Percentiles rank a stretch among this genome's conserved stretches.
Evolutionary conservation across 2,113 vertebrate species (phyloP).

Genomic region (Neolamprologus hecqui): DNA sequence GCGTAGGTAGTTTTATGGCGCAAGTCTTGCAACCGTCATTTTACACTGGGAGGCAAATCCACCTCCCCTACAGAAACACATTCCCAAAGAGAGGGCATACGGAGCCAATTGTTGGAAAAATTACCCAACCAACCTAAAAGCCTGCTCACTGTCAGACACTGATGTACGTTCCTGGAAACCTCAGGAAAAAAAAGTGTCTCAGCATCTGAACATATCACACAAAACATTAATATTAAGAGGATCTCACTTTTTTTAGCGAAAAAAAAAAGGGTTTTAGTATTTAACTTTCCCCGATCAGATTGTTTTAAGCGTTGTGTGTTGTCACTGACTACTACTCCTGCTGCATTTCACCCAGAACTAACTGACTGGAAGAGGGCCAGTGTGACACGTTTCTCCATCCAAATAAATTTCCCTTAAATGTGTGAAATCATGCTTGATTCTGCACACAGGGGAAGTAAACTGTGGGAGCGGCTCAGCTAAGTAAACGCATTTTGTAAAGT

Average conservation of each 20-base stretch:
- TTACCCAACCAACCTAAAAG: background rate
- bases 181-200: background rate
- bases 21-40: background rate
- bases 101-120: background rate
- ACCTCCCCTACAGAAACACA: background rate
- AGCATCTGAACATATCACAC: background rate
- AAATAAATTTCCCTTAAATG: conserved; percentile 22
- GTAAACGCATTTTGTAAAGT: conserved; percentile 47
- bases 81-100: background rate
- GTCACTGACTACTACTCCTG: background rate
- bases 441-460: conserved; percentile 16
- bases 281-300: background rate
- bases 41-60: background rate
- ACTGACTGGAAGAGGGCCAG: conserved; percentile 3
- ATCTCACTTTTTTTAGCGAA: background rate
- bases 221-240: background rate
- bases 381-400: background rate
- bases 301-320: background rate
- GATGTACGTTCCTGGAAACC: background rate
- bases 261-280: background rate
- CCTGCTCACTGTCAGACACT: background rate
- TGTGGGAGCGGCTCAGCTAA: conserved; percentile 16
- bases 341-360: background rate
- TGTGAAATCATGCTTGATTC: conserved; percentile 37
- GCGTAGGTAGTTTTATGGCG: background rate